phyloP scores from a whole-genome alignment of 1,140 invertebrate genomes.

The Caerostris darwini region DNA sequence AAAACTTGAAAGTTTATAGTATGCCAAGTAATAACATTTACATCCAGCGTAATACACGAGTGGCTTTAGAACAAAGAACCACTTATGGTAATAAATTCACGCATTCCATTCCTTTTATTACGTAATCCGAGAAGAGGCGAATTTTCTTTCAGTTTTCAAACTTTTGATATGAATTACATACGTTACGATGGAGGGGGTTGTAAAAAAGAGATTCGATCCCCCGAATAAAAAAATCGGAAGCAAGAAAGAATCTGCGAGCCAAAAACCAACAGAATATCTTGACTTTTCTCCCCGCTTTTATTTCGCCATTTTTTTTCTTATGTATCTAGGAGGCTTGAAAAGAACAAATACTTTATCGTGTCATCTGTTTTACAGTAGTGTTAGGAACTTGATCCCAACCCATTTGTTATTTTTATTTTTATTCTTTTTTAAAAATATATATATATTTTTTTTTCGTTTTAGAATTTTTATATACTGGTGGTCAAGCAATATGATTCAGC shows the following conservation, averaged over 20 bases:
- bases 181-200: conserved; percentile 16
- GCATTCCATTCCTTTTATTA: conserved; percentile 37
- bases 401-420: neutral
- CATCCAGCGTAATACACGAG: neutral
- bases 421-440: no score
- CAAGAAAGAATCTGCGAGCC: neutral
- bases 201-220: neutral
- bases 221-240: neutral
- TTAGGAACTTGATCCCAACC: conserved; percentile 36
- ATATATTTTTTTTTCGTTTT: no score
- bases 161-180: conserved; percentile 48
- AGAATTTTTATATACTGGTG: no score
- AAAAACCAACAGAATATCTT: conserved; percentile 34
- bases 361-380: conserved; percentile 41
- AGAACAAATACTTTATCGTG: conserved; percentile 50
- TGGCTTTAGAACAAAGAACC: conserved; percentile 48
- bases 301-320: conserved; percentile 13
- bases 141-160: conserved; percentile 31
- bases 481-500: no score
- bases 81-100: conserved; percentile 37
- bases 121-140: conserved; percentile 33
- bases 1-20: neutral
- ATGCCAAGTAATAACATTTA: conserved; percentile 58
- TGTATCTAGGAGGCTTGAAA: neutral
- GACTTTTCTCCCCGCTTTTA: conserved; percentile 2